A percentile compares a stretch with the other conserved stretches of the same genome.
Evolutionary conservation across 1,140 invertebrate species (phyloP).

Genomic region (Nixonia krombeini): DNA sequence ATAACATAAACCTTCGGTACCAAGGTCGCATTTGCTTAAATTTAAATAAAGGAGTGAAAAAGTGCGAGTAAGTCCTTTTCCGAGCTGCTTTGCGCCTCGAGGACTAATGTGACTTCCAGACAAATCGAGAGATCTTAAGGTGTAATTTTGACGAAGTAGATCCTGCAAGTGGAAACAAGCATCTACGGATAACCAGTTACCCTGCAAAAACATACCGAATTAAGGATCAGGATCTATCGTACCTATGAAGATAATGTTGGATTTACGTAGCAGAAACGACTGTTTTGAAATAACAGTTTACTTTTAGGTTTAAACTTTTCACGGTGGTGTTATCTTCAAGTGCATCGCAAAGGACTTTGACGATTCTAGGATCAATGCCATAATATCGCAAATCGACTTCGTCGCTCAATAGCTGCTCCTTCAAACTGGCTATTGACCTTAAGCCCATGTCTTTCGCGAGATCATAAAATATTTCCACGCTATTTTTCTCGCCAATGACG

Average conservation of each 20-base stretch:
- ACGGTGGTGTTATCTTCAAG: conserved; percentile 62
- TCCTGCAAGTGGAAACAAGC: conserved; percentile 68
- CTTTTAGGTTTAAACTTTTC: conserved; percentile 62
- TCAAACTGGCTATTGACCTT: conserved; percentile 48
- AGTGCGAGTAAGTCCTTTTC: conserved; percentile 52
- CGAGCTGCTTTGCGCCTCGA: conserved; percentile 55
- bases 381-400: conserved; percentile 63
- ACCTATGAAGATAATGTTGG: too few species aligned
- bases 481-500: conserved; percentile 43
- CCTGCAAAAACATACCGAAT: conserved; percentile 43
- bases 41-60: conserved; percentile 59
- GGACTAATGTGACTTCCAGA: conserved; percentile 66
- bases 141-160: conserved; percentile 59
- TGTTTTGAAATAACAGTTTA: too few species aligned
- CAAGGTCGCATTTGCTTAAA: conserved; percentile 66
- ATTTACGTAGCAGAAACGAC: too few species aligned
- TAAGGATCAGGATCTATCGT: too few species aligned
- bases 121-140: conserved; percentile 61
- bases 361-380: conserved; percentile 60
- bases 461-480: conserved; percentile 55
- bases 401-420: conserved; percentile 50
- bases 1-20: conserved; percentile 62
- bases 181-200: conserved; percentile 64
- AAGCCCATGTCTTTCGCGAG: conserved; percentile 30
- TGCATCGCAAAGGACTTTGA: conserved; percentile 63